Evolutionary conservation across 92 coral and sea anemone species (phyloP).

Genomic region (Bergia sp.): DNA sequence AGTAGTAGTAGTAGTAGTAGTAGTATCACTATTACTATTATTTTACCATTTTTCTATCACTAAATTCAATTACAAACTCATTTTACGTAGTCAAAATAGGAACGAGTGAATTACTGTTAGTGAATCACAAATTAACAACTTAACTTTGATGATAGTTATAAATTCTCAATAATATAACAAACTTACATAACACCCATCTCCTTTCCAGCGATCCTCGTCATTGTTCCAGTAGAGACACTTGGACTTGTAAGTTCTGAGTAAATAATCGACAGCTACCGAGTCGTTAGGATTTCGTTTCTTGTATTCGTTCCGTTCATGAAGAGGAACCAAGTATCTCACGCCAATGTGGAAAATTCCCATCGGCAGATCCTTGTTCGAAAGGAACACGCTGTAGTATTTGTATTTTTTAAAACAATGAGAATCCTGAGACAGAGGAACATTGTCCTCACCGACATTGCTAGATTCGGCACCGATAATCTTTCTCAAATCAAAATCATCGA

Average conservation of each 20-base stretch:
- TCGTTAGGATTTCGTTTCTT: constrained; percentile 5
- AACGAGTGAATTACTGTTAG: not conserved
- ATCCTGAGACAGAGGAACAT: constrained; percentile 3
- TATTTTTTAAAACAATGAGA: constrained; percentile 43
- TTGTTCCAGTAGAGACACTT: constrained; percentile 87
- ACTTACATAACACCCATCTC: constrained; percentile 80
- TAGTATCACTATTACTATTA: too few relatives aligned
- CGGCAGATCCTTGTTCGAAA: constrained; percentile 55
- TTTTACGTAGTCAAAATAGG: too few relatives aligned
- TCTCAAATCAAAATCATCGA: constrained; percentile 51
- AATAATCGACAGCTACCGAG: constrained; percentile 48
- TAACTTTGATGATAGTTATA: not conserved
- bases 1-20: too few relatives aligned
- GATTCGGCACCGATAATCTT: constrained; percentile 35
- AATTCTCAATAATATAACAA: too few relatives aligned
- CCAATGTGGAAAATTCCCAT: constrained; percentile 63
- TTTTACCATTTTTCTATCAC: too few relatives aligned
- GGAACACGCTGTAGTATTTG: constrained; percentile 48
- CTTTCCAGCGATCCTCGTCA: constrained; percentile 64
- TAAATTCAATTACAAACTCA: too few relatives aligned
- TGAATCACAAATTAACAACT: not conserved
- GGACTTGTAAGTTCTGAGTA: constrained; percentile 65
- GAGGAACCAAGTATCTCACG: constrained; percentile 31
- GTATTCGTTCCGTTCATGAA: constrained; percentile 1
- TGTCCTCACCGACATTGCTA: not conserved